These are phyloP conservation scores for Diplodus sargus DNA, from an alignment of 2,797 vertebrate species.

Conservation along the genomic window DNA sequence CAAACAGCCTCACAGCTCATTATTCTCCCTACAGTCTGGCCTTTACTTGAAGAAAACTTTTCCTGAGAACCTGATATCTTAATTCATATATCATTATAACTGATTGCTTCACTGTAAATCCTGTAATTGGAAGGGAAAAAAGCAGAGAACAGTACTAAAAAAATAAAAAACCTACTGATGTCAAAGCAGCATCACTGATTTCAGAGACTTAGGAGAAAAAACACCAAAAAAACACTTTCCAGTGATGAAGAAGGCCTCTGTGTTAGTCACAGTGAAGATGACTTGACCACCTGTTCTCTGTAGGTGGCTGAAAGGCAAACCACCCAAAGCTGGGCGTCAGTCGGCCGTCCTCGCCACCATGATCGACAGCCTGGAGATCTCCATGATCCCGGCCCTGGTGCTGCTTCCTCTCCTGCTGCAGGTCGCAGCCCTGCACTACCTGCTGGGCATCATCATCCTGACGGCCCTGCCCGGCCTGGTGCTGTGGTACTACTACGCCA, in stretches of 20 bases:
- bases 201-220: neutral
- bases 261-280: neutral
- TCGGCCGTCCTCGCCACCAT: conserved; percentile 82
- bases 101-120: too few relatives aligned
- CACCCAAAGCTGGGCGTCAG: conserved; percentile 80
- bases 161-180: neutral
- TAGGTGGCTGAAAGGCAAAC: conserved; percentile 89
- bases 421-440: conserved; percentile 89
- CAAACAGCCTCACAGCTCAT: neutral
- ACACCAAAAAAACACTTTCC: neutral
- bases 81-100: too few relatives aligned
- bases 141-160: too few relatives aligned
- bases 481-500: conserved; percentile 95
- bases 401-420: conserved; percentile 89
- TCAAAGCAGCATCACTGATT: neutral
- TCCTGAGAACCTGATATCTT: too few relatives aligned
- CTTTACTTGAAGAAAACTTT: neutral
- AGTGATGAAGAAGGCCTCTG: neutral
- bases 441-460: conserved; percentile 86
- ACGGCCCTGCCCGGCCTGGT: conserved; percentile 88
- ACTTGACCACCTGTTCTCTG: conserved; percentile 13
- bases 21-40: neutral
- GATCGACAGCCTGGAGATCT: conserved; percentile 88
- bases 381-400: conserved; percentile 89
- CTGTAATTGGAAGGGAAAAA: neutral